Evolutionary conservation across 2,888 invertebrate species (phyloP), one percentile per base, ranked within the genome.

Genomic region (Poecilobothrus nobilitatus): DNA sequence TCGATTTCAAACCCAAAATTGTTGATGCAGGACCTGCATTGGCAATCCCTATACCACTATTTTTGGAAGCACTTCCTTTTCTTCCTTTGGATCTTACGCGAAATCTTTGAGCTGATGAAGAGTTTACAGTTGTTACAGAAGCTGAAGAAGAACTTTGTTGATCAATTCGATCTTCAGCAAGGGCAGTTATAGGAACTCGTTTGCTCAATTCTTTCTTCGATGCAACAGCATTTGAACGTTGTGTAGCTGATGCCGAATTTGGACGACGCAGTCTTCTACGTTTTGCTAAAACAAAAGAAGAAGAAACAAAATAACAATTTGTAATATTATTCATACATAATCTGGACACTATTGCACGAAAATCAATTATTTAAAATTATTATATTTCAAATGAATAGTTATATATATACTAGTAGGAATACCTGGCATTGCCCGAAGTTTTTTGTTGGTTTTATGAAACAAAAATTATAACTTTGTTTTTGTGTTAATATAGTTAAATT

Each of bases 21-120:
- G 86, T 81, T 22, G 87, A 84, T 5, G 88, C 86, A n/a, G 86
- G 84, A 15, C 85, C 84, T 71, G 86, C 87, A 74, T 86, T 87
- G 74, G 87, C 88, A 68, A 81, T 80, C 20, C 72, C 76, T 20
- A 73, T 75, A 6, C 72, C 75, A 20, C 5, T 18, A 12, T 1
- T 22, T 12, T 63, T 63, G 63, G 72, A 76, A 10, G 75, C 75
- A 21, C 73, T 73, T 22, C 73, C 75, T 79, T 79, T 73, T 78
- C 82, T 79, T 76, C 87, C 78, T 71, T 79, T 80, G 78, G 86
- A 79, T 79, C 88, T 81, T 73, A 87, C 76, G 78, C 89, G 83
- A 79, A 90, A 85, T 81, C 90, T 86, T 80, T 87, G 84, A n/a
- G 88, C 87, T 53, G 74, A 74, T 1, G 76, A 76, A 44, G 74